Percentiles rank a stretch among this genome's conserved stretches.
Evolutionary conservation across 1,140 invertebrate genomes (phyloP).

Genomic region (Neodiprion lecontei): DNA sequence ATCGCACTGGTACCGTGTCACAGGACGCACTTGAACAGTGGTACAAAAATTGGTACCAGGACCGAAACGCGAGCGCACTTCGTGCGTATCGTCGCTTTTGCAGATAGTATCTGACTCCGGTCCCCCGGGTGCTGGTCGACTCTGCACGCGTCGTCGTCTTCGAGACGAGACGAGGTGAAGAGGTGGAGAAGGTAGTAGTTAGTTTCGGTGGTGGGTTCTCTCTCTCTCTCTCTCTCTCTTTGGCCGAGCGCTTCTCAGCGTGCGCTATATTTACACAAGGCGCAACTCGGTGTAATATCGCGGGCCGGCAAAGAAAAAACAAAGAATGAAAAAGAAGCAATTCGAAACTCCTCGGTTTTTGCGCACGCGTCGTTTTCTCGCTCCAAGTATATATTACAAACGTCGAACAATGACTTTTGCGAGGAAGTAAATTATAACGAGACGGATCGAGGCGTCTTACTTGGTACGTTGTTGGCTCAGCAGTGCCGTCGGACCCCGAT

Average conservation of each 20-base stretch:
- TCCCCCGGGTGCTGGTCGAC: neutral
- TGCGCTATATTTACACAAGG: neutral
- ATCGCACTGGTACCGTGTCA: too few relatives aligned
- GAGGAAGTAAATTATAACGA: neutral
- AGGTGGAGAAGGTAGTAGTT: too few relatives aligned
- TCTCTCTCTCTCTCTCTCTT: too few relatives aligned
- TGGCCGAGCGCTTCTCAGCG: neutral
- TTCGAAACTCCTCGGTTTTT: neutral
- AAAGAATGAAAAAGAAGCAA: neutral
- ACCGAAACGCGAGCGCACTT: too few relatives aligned
- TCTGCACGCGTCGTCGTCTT: too few relatives aligned
- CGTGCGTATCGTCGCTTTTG: neutral
- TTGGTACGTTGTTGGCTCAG: slow-evolving; percentile 30
- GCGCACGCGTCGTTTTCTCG: too few relatives aligned
- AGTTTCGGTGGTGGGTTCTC: too few relatives aligned
- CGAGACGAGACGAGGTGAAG: too few relatives aligned
- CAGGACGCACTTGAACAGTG: too few relatives aligned
- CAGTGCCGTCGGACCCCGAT: slow-evolving; percentile 13
- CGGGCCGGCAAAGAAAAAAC: neutral
- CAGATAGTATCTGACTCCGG: neutral
- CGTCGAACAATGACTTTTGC: too few relatives aligned
- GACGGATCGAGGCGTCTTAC: slow-evolving; percentile 20
- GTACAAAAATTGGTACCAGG: too few relatives aligned
- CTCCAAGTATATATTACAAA: too few relatives aligned
- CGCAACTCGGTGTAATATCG: neutral